Conservation (phyloP, 2,797 vertebrate species). For the Epinephelus malabaricus region DNA sequence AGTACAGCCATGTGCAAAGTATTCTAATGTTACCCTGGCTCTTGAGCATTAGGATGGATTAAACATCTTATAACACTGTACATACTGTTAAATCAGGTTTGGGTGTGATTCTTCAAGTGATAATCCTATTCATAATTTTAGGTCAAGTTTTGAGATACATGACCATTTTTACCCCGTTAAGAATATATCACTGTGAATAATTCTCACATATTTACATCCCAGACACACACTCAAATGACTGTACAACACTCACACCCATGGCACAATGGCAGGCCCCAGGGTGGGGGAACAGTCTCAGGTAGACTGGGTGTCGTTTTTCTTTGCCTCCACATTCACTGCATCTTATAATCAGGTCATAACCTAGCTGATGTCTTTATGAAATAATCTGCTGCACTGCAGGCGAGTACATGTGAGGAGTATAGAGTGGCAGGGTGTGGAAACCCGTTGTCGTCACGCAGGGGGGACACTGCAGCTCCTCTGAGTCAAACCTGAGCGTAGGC, state of each 20-base stretch:
- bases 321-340: constrained; percentile 46
- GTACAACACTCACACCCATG: constrained; percentile 12
- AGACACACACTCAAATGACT: constrained; percentile 4
- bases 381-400: constrained; percentile 47
- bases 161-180: background rate
- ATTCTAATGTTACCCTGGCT: background rate
- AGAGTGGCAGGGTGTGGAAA: constrained; percentile 64
- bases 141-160: background rate
- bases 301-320: constrained; percentile 56
- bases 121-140: background rate
- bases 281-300: constrained; percentile 56
- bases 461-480: constrained; percentile 10
- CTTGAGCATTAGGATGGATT: background rate
- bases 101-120: background rate
- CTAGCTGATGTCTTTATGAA: constrained; percentile 64
- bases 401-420: constrained; percentile 42
- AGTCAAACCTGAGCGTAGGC: constrained; percentile 38
- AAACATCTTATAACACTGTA: background rate
- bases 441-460: background rate
- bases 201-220: constrained; percentile 14
- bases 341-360: constrained; percentile 64
- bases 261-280: constrained; percentile 60
- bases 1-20: background rate
- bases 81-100: no score
- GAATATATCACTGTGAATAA: background rate